These are phyloP conservation scores for Microplitis manilae DNA, from an alignment of 2,888 invertebrate species.

Conservation along the genomic window DNA sequence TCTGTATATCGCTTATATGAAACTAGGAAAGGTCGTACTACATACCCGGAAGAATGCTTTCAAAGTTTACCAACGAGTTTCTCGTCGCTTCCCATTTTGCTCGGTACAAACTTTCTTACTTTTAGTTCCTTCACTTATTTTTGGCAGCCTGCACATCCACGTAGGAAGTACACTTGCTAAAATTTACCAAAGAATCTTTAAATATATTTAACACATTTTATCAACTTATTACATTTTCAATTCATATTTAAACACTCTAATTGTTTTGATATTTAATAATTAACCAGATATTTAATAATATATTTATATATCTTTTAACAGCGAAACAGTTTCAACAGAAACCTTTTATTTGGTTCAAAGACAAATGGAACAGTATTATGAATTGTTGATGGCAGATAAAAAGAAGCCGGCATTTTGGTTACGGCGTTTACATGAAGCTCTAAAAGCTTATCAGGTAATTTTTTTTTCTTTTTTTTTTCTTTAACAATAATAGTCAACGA, in stretches of 20 bases:
- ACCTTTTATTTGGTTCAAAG: conserved; percentile 96
- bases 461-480: conserved; percentile 12
- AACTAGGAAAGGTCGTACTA: conserved; percentile 11
- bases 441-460: conserved; percentile 78
- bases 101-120: conserved; percentile 7
- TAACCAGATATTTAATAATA: conserved; percentile 10
- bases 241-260: background rate
- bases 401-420: conserved; percentile 88
- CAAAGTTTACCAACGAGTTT: conserved; percentile 33
- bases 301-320: conserved; percentile 68
- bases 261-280: background rate
- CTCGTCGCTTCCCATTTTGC: conserved; percentile 29
- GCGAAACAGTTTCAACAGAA: conserved; percentile 93
- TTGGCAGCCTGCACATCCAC: conserved; percentile 7
- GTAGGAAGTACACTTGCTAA: background rate
- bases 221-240: conserved; percentile 17
- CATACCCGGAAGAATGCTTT: conserved; percentile 21
- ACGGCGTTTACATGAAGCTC: conserved; percentile 86
- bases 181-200: conserved; percentile 14
- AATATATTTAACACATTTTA: conserved; percentile 29
- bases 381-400: conserved; percentile 89
- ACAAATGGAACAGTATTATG: conserved; percentile 88
- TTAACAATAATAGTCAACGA: background rate
- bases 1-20: background rate
- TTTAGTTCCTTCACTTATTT: conserved; percentile 35